Conservation (phyloP, 2,888 invertebrate genomes). For the Lissonota sp. region DNA sequence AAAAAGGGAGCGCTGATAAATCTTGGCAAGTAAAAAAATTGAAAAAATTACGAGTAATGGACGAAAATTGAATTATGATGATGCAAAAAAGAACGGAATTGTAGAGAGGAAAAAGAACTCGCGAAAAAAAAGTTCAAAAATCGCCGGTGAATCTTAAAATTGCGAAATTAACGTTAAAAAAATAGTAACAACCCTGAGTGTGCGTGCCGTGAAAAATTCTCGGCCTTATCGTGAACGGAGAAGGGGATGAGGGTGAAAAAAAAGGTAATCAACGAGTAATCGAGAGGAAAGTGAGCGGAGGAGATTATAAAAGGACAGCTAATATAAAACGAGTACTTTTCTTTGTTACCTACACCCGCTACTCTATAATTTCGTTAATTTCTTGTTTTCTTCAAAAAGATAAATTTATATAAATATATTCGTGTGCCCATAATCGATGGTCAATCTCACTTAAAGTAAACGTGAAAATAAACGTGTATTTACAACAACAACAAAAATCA, state of each 20-base stretch:
- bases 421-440: too few relatives aligned
- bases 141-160: conserved; percentile 29
- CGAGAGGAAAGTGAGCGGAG: too few relatives aligned
- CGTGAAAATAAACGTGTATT: too few relatives aligned
- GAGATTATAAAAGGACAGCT: conserved; percentile 32
- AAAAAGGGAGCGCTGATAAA: background rate
- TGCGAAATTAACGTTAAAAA: conserved; percentile 54
- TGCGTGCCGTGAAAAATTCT: conserved; percentile 22
- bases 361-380: conserved; percentile 48
- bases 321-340: conserved; percentile 34
- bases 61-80: conserved; percentile 41
- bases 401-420: too few relatives aligned
- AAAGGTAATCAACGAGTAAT: background rate
- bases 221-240: conserved; percentile 29
- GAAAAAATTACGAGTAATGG: conserved; percentile 35
- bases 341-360: conserved; percentile 27
- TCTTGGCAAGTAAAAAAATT: conserved; percentile 20
- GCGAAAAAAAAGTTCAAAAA: conserved; percentile 8
- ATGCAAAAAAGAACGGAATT: background rate
- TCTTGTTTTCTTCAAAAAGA: conserved; percentile 12
- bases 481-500: too few relatives aligned
- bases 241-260: background rate
- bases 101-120: conserved; percentile 4
- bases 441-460: too few relatives aligned
- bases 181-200: conserved; percentile 67